Base-by-base conservation (phyloP, 2,888 invertebrate genomes). In the Leucoma salicis region DNA sequence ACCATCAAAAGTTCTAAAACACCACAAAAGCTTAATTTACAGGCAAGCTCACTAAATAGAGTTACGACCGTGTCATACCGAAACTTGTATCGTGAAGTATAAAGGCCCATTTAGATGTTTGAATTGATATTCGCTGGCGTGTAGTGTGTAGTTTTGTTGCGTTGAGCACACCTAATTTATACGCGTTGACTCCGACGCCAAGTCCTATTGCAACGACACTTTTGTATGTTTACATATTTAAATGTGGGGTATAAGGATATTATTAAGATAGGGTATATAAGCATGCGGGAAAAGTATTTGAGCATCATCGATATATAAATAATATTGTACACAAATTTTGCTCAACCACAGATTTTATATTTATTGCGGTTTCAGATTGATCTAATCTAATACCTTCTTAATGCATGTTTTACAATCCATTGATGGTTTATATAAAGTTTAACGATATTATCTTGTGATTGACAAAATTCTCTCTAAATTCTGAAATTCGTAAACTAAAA, bases 141-240 rank as follows among this genome's bases (percentile, higher is more conserved):
- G 78, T 76, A 72, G 82, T 82, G 63, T 64, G 77, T 75, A 71
- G 83, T 83, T 82, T 84, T 80, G 82, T 83, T 81, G 73, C 38
- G 52, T 54, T 70, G 69, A 69, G 74, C 68, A 64, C 79, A 74
- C 74, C 81, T 86, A 85, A 88, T 87, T 87, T 88, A 88, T 85
- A 85, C 72, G 78, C 78, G 83, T 78, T 71, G 78, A 74, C 70
- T 72, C 63, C 74, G 73, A 80, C 82, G 79, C 82, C 78, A 75
- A 69, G 74, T 72, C 68, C 74, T 78, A 78, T 80, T 78, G 71
- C 74, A 62, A 72, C 61, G 65, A 67, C 59, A 63, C 58, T 54
- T 57, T 63, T 53, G 59, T 65, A 56, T 60, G 53, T 70, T 66
- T 54, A 59, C 57, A 63, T 61, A 57, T 46, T 42, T 45, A 59